A percentile compares a stretch with the other conserved stretches of the same genome.
phyloP scores from a whole-genome alignment of 2,797 vertebrate genomes.

The Euthynnus affinis region DNA sequence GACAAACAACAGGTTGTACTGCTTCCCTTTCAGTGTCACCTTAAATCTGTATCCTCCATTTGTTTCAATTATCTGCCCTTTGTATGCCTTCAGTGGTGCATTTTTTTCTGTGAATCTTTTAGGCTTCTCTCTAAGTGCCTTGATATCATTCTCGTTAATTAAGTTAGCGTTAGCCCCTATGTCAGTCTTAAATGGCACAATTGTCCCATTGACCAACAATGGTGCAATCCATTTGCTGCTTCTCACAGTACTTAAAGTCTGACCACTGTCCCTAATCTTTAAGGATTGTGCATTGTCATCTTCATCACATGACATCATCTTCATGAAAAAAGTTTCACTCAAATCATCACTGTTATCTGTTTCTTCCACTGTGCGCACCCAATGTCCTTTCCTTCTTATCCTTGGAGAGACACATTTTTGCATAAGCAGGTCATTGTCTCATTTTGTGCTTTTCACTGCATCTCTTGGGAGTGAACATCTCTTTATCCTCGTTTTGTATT shows the following conservation, averaged over 20 bases:
- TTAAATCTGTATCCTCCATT: constrained; percentile 10
- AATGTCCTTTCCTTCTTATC: too few species aligned
- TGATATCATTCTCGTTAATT: constrained; percentile 7
- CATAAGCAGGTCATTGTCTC: too few species aligned
- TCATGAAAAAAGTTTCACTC: too few species aligned
- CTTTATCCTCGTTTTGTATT: too few species aligned
- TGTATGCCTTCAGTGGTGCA: constrained; percentile 1
- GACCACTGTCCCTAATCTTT: too few species aligned
- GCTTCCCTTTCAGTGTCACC: constrained; percentile 4
- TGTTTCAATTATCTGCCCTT: constrained; percentile 3
- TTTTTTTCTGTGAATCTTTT: constrained; percentile 2
- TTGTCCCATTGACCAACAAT: constrained; percentile 15
- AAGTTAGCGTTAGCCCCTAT: constrained; percentile 18
- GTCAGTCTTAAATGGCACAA: constrained; percentile 9
- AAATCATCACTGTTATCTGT: too few species aligned
- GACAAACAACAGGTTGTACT: constrained; percentile 16
- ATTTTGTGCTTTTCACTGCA: too few species aligned
- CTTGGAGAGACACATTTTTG: too few species aligned
- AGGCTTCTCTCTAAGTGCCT: background rate
- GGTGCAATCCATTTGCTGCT: constrained; percentile 12
- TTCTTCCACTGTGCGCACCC: too few species aligned
- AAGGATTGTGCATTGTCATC: too few species aligned
- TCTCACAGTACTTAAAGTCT: background rate
- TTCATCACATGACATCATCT: too few species aligned
- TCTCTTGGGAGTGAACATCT: too few species aligned